Evolutionary conservation across 2,113 vertebrate genomes (phyloP).

Genomic region (Platycercus adscitus): DNA sequence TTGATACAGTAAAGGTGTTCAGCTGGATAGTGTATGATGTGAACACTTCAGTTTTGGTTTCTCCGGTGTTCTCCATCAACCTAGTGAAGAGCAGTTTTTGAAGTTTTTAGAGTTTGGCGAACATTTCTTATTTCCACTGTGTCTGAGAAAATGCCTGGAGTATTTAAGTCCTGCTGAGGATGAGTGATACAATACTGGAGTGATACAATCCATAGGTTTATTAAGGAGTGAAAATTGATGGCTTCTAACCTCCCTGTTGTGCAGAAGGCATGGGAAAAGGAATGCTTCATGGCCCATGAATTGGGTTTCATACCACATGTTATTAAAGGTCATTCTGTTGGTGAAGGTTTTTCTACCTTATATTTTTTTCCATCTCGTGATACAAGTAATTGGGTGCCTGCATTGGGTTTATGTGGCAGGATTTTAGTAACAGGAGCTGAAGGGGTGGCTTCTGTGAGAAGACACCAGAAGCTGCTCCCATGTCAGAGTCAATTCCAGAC

Average conservation of each 20-base stretch:
- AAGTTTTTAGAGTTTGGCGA: background rate
- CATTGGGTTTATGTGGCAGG: accelerated
- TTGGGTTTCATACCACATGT: background rate
- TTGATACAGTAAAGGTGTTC: background rate
- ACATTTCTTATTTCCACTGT: background rate
- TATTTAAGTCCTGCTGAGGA: background rate
- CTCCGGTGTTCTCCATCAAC: background rate
- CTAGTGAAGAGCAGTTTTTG: background rate
- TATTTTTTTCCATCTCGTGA: background rate
- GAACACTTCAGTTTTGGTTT: background rate
- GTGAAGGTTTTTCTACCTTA: background rate
- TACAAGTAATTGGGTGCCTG: background rate
- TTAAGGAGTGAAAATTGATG: background rate
- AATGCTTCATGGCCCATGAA: background rate
- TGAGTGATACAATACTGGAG: background rate
- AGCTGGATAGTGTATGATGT: background rate
- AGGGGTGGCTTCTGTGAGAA: background rate
- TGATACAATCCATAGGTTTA: background rate
- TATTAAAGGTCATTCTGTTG: background rate
- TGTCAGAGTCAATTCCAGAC: background rate
- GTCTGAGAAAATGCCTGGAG: background rate
- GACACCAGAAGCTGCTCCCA: background rate
- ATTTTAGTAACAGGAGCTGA: background rate
- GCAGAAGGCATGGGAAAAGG: background rate
- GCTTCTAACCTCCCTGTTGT: background rate